Evolutionary conservation across 2,797 vertebrate genomes (phyloP).

Genomic region (Syndactyla subalaris): DNA sequence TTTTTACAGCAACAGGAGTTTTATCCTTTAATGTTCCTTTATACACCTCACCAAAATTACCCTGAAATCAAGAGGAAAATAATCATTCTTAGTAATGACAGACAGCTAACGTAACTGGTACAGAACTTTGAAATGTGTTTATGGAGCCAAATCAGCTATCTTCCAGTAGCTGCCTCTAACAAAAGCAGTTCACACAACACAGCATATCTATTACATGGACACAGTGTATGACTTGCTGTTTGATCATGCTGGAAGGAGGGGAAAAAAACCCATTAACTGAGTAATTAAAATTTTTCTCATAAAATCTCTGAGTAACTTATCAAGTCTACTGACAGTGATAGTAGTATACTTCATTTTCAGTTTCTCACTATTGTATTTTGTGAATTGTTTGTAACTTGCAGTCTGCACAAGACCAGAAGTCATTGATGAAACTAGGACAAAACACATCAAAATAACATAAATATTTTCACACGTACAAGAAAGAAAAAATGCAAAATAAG

Average conservation of each 20-base stretch:
- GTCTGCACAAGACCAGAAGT: neutral
- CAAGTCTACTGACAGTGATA: neutral
- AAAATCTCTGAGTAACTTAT: neutral
- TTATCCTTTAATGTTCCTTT: constrained; percentile 95
- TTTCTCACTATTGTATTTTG: neutral
- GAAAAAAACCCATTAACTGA: neutral
- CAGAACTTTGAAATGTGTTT: neutral
- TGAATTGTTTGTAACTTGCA: neutral
- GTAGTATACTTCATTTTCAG: neutral
- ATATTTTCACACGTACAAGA: neutral
- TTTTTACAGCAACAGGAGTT: constrained; percentile 93
- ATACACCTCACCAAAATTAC: constrained; percentile 97
- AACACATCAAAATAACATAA: neutral
- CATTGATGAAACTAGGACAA: neutral
- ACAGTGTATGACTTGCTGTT: fast-evolving
- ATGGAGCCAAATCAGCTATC: neutral
- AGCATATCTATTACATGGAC: neutral
- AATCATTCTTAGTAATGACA: neutral
- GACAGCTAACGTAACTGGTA: neutral
- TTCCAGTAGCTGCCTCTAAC: neutral
- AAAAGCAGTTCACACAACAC: neutral
- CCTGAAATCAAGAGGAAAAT: constrained; percentile 74
- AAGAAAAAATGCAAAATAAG: neutral
- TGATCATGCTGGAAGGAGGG: neutral
- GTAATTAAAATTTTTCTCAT: neutral